phyloP scores from a whole-genome alignment of 1,140 invertebrate species.

The Diorhabda carinulata region DNA sequence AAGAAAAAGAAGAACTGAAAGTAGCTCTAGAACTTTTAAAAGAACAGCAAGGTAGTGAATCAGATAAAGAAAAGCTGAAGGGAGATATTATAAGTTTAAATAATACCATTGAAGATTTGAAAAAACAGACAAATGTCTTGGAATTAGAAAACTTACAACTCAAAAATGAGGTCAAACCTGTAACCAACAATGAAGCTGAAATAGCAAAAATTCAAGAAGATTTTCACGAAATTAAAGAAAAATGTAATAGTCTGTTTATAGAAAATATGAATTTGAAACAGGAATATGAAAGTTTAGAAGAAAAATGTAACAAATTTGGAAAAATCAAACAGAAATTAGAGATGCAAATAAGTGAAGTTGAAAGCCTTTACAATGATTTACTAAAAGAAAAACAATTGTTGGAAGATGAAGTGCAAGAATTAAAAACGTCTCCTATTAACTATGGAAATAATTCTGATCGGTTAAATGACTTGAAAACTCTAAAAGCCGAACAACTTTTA shows the following conservation, averaged over 20 bases:
- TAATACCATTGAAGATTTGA: neutral
- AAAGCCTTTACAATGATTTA: conserved; percentile 40
- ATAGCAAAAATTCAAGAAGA: conserved; percentile 29
- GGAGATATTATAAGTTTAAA: conserved; percentile 12
- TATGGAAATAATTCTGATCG: conserved; percentile 7
- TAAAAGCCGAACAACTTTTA: conserved; percentile 26
- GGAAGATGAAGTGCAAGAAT: conserved; percentile 42
- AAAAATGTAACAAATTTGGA: conserved; percentile 27
- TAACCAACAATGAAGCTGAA: conserved; percentile 17
- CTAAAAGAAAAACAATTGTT: conserved; percentile 42
- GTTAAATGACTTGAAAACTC: conserved; percentile 25
- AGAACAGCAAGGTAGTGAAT: conserved; percentile 17
- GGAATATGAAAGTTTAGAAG: conserved; percentile 31
- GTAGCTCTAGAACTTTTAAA: conserved; percentile 27
- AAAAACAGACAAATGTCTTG: conserved; percentile 6
- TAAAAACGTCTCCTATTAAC: conserved; percentile 41
- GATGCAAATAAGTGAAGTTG: conserved; percentile 35
- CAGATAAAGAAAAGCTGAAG: conserved; percentile 18
- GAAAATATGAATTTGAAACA: conserved; percentile 35
- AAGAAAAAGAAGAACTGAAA: conserved; percentile 38
- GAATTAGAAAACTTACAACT: conserved; percentile 28
- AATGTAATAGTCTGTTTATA: conserved; percentile 32
- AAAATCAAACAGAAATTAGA: conserved; percentile 33
- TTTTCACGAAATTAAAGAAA: conserved; percentile 31
- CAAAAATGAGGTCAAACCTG: conserved; percentile 23